Evolutionary conservation across 2,888 invertebrate genomes (phyloP), one percentile per base, ranked within the genome.

Genomic region (Eulithis prunata): DNA sequence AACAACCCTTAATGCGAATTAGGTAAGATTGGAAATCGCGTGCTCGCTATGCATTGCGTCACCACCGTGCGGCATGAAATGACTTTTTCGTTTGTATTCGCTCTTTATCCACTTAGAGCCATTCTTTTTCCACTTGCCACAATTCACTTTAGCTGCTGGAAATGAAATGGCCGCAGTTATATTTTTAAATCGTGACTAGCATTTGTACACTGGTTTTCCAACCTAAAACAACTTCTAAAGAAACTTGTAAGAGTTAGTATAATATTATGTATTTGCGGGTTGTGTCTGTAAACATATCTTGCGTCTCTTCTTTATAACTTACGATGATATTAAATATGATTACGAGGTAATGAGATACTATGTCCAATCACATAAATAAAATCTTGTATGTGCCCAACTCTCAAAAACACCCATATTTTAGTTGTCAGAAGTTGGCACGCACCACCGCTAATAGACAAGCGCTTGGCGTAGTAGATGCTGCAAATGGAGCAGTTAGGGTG

Each of bases 91-190:
- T 90, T 92, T 91, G 90, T 91, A 88, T 89, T 88, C 88, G 88
- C 90, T 90, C 90, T 91, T 92, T 92, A 92, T 91, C 90, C 91
- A 92, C 92, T 92, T 92, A 91, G 82, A 89, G 86, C 86, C 90
- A 90, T 90, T 90, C 89, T 91, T 91, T 90, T 90, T 89, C 88
- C 88, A 90, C 90, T 91, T 84, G 89, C 90, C 84, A 91, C 91
- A 92, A 91, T 92, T 92, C 92, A 91, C 91, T 92, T 91, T 87
- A 86, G 89, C 88, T 90, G 59, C 59, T 59, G 59, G 59, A 59
- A 59, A 32, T 59, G 45, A 59, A 59, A 59, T 51, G 52, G 43
- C 32, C 32, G 52, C 52, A 59, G 51, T 32, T 58, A 52, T 52
- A 52, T 59, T 41, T 55, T 54, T 41, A 14, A 55, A 61, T 38